Conservation (phyloP, 2,113 vertebrate genomes). For the Pelusios castaneus region DNA sequence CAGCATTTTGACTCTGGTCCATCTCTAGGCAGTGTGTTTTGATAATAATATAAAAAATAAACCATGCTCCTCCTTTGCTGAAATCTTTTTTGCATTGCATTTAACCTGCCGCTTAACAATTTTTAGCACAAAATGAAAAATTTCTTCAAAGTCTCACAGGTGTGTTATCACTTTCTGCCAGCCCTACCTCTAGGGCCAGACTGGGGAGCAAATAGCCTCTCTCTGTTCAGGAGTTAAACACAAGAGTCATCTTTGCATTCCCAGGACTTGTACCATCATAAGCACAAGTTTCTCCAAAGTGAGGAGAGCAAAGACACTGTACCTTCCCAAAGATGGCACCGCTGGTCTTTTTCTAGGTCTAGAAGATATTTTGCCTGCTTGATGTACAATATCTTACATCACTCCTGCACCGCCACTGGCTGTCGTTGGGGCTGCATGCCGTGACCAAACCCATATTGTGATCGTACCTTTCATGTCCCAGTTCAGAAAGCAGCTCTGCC, state of each 20-base stretch:
- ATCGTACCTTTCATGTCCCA: neutral
- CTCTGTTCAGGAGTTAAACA: neutral
- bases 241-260: neutral
- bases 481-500: neutral
- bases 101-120: neutral
- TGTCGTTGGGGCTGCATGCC: neutral
- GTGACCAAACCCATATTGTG: neutral
- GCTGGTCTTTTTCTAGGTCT: too few relatives aligned
- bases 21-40: neutral
- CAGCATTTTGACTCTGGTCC: neutral
- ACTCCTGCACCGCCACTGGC: neutral
- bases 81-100: neutral
- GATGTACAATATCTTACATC: neutral
- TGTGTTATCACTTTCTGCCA: neutral
- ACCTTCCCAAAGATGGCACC: too few relatives aligned
- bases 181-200: neutral
- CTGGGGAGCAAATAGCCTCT: neutral
- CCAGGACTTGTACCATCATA: neutral
- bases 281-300: neutral
- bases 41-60: neutral
- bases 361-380: neutral
- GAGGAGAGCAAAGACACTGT: neutral
- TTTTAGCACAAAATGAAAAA: neutral
- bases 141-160: neutral
- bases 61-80: neutral